A percentile compares a stretch with the other conserved stretches of the same genome.
Evolutionary conservation across 2,797 vertebrate genomes (phyloP).

Genomic region (Chelon auratus): DNA sequence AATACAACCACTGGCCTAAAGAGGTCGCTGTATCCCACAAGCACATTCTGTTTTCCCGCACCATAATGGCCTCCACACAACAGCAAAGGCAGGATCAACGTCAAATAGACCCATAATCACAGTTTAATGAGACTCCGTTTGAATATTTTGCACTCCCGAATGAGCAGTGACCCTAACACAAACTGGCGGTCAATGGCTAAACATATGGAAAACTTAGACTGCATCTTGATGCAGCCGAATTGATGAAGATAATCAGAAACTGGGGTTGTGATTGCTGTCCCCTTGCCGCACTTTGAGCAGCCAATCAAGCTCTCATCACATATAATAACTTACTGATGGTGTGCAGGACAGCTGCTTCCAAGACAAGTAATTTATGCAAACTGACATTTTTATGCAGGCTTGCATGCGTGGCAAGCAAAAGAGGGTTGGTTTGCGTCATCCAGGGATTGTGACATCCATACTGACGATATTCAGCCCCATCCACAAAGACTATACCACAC

Average conservation of each 20-base stretch:
- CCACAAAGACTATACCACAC: slow-evolving; percentile 20
- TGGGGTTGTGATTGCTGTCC: slow-evolving; percentile 15
- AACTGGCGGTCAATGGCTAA: slow-evolving; percentile 24
- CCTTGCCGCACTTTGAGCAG: slow-evolving; percentile 14
- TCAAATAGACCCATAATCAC: slow-evolving; percentile 27
- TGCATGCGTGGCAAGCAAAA: slow-evolving; percentile 24
- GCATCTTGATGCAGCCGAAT: slow-evolving; percentile 22
- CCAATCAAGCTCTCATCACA: slow-evolving; percentile 39
- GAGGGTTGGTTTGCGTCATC: slow-evolving; percentile 47
- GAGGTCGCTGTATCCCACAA: slow-evolving; percentile 67
- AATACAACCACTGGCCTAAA: slow-evolving; percentile 46
- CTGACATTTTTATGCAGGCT: slow-evolving; percentile 52
- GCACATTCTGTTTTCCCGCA: neutral
- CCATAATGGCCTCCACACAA: slow-evolving; percentile 7
- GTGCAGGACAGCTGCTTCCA: slow-evolving; percentile 44
- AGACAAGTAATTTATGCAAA: slow-evolving; percentile 63
- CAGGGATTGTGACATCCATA: slow-evolving; percentile 46
- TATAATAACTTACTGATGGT: slow-evolving; percentile 29
- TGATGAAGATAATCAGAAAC: slow-evolving; percentile 30
- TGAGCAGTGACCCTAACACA: slow-evolving; percentile 13
- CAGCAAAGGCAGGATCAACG: slow-evolving; percentile 27
- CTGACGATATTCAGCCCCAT: slow-evolving; percentile 47
- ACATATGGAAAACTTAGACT: slow-evolving; percentile 28
- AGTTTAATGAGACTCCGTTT: slow-evolving; percentile 21
- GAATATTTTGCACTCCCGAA: slow-evolving; percentile 28